Base-by-base conservation (phyloP, 2,888 invertebrate genomes). In the Campoplex capitator region DNA sequence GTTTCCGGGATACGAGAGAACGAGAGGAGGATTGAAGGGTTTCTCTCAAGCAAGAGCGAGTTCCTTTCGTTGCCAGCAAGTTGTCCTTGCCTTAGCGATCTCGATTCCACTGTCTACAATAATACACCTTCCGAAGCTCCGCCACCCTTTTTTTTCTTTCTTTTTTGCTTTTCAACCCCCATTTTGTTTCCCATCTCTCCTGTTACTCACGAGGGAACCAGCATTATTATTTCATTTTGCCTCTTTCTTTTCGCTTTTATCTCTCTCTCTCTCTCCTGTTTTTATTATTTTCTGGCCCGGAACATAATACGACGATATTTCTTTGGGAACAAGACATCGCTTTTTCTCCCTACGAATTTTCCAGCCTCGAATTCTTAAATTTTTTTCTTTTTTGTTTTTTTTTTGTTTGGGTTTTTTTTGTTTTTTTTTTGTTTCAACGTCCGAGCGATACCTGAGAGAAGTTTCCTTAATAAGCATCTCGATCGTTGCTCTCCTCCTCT, bases 391-490 rank as follows among this genome's bases (percentile, higher is more conserved):
- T 23, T 23, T 23, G 23, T 23, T 23, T 23, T 23, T 23, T 23
- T 23, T 23, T n/a, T n/a, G n/a, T n/a, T n/a, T n/a, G n/a, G n/a
- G n/a, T n/a, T n/a, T n/a, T 3, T 35, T 62, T 48, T 23, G 2
- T 48, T 3, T 7, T 18, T 2, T n/a, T 76, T 79, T 74, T 76
- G 35, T 28, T 11, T 56, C 18, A 2, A 8, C 18, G 32, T 32
- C 32, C 13, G 58, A 70, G 23, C 51, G 71, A 62, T 93, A 94
- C 94, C 94, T 94, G 90, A 94, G 91, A 83, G 94, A 94, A 58
- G 94, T 94, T 88, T 94, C 94, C 92, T 94, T 94, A 91, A 94
- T 93, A 83, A 94, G 92, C 94, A 94, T 94, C 89, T 79, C 84
- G 18, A n/a, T 80, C n/a, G 65, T 13, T 62, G 32, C 23, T 38